These are phyloP conservation scores for Xerus rutilus DNA, from an alignment of 2,797 vertebrate genomes.

Conservation along the genomic window DNA sequence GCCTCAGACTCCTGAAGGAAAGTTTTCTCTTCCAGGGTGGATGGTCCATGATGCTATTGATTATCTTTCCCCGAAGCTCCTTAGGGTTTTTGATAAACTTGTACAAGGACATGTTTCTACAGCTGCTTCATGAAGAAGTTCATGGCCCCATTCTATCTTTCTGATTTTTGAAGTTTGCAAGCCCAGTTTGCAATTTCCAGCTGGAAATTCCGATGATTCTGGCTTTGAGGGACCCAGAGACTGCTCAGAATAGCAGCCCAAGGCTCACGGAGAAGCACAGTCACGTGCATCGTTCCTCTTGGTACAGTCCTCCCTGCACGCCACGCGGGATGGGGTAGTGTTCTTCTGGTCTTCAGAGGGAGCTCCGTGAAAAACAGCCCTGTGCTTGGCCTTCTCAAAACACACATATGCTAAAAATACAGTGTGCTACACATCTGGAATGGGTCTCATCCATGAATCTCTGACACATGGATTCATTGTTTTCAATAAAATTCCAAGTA, in stretches of 20 bases:
- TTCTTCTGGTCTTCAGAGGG: background rate
- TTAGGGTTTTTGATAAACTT: background rate
- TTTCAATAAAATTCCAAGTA: conserved; percentile 85
- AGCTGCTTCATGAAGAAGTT: background rate
- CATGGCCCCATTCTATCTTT: accelerated
- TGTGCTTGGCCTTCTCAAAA: background rate
- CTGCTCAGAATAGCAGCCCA: background rate
- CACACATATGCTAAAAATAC: background rate
- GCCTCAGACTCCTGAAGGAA: background rate
- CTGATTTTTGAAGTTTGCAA: background rate
- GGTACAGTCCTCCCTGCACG: background rate
- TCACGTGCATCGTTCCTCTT: background rate
- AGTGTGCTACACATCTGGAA: conserved; percentile 84
- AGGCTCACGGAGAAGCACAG: background rate
- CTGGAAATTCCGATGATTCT: background rate
- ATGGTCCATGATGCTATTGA: background rate
- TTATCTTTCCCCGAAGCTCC: background rate
- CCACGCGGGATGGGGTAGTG: accelerated
- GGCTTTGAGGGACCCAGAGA: background rate
- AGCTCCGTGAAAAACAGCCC: background rate
- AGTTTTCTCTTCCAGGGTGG: background rate
- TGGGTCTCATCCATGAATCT: conserved; percentile 77
- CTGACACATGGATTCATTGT: conserved; percentile 85
- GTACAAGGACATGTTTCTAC: background rate
- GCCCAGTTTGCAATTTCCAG: background rate